Conservation (phyloP, 2,797 vertebrate genomes). For the Graptemys geographica region DNA sequence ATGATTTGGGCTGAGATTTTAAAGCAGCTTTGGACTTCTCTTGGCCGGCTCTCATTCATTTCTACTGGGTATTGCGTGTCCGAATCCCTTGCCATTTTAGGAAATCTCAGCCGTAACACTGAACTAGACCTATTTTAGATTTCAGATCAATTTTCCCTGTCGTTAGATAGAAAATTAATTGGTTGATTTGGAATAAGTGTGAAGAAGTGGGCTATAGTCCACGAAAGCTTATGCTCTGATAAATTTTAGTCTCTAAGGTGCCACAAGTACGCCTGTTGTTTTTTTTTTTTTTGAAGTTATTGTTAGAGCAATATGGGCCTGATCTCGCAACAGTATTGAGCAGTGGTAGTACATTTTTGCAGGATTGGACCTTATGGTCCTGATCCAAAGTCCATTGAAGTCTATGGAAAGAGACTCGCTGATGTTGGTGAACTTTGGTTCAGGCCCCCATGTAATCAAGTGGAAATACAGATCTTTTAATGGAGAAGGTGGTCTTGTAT, state of each 20-base stretch:
- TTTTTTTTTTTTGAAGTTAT: background rate
- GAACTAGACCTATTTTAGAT: background rate
- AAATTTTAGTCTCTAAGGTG: no score
- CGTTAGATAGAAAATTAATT: background rate
- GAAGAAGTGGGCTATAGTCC: no score
- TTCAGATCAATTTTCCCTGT: background rate
- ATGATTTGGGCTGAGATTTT: background rate
- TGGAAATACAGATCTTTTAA: background rate
- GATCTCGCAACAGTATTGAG: background rate
- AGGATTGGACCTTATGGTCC: background rate
- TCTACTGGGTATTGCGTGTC: rapidly evolving
- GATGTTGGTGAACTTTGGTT: background rate
- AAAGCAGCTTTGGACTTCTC: background rate
- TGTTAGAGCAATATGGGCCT: background rate
- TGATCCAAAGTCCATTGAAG: background rate
- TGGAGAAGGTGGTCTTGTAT: background rate
- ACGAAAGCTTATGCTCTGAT: no score
- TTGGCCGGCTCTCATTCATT: background rate
- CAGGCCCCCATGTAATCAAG: background rate
- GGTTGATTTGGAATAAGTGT: background rate
- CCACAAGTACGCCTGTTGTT: no score
- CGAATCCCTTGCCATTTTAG: background rate
- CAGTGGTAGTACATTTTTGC: background rate
- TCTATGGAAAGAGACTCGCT: background rate
- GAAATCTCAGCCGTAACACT: background rate